Conservation (phyloP, 2,888 invertebrate species). For the Plusia festucae region DNA sequence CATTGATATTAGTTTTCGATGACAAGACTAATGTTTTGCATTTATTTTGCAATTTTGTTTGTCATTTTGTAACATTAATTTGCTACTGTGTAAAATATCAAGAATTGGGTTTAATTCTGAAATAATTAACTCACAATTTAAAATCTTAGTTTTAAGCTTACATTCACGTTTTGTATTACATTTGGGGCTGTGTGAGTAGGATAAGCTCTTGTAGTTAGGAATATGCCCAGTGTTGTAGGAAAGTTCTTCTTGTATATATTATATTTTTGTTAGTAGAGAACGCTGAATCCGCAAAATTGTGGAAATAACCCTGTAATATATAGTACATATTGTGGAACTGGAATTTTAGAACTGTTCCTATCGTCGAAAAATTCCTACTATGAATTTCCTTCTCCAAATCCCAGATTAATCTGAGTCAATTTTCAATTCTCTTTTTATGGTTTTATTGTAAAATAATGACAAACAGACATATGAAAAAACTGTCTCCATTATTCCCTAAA, state of each 20-base stretch:
- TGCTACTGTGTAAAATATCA: not conserved
- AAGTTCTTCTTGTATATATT: too few species aligned
- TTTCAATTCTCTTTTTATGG: too few species aligned
- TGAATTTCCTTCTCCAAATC: too few species aligned
- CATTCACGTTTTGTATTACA: slow-evolving; percentile 13
- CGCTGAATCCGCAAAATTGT: too few species aligned
- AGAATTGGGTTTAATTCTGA: not conserved
- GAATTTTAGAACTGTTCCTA: too few species aligned
- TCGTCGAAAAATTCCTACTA: too few species aligned
- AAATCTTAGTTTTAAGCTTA: slow-evolving; percentile 17
- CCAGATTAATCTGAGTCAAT: too few species aligned
- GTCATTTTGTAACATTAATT: not conserved
- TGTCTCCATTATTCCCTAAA: too few species aligned
- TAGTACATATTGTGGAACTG: too few species aligned
- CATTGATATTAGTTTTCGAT: not conserved
- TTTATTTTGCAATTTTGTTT: not conserved
- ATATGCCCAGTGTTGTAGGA: slow-evolving; percentile 23
- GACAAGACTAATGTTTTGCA: not conserved
- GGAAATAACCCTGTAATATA: too few species aligned
- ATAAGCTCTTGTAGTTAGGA: slow-evolving; percentile 18
- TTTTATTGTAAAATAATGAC: too few species aligned
- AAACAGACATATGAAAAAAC: too few species aligned
- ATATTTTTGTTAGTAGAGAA: slow-evolving; percentile 3
- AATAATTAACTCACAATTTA: slow-evolving; percentile 6
- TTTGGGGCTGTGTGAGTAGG: slow-evolving; percentile 11